These are phyloP conservation scores for Acanthurus leucopareius DNA, from an alignment of 2,797 vertebrate genomes.

Conservation along the genomic window DNA sequence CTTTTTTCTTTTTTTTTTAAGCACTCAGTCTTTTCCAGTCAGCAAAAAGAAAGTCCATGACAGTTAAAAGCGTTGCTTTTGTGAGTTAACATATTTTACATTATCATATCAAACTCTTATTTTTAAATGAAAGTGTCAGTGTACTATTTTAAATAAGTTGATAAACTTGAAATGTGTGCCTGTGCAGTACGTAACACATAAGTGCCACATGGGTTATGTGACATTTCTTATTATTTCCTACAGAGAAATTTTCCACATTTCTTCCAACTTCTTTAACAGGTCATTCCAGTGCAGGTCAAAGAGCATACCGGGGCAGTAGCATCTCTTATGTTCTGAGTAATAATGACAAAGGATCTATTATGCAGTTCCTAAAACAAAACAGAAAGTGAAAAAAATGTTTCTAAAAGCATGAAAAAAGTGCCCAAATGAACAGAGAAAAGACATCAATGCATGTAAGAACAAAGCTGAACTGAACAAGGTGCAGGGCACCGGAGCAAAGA, in stretches of 20 bases:
- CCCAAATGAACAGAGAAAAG: constrained; percentile 67
- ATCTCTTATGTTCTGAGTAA: constrained; percentile 54
- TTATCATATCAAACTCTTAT: constrained; percentile 55
- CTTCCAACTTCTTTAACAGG: constrained; percentile 50
- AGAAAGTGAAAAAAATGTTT: constrained; percentile 71
- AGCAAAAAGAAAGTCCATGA: constrained; percentile 60
- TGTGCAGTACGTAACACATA: constrained; percentile 65
- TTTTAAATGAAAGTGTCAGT: constrained; percentile 80
- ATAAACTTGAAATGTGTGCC: constrained; percentile 60
- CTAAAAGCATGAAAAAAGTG: constrained; percentile 59
- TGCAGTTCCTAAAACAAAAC: constrained; percentile 72
- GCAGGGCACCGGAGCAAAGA: constrained; percentile 78
- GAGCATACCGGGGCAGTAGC: constrained; percentile 59
- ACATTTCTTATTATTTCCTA: constrained; percentile 62
- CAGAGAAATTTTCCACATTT: constrained; percentile 45
- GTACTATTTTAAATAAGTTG: constrained; percentile 81
- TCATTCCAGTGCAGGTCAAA: constrained; percentile 79
- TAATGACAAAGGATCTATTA: constrained; percentile 67
- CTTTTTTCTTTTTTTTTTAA: constrained; percentile 26
- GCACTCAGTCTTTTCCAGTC: constrained; percentile 61
- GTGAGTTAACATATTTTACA: constrained; percentile 63
- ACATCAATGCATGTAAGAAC: constrained; percentile 68
- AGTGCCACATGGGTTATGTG: constrained; percentile 54
- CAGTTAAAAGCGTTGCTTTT: constrained; percentile 45
- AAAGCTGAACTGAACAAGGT: constrained; percentile 60